These are phyloP conservation scores for Conomelus anceps DNA, from an alignment of 2,888 invertebrate genomes.

Conservation along the genomic window DNA sequence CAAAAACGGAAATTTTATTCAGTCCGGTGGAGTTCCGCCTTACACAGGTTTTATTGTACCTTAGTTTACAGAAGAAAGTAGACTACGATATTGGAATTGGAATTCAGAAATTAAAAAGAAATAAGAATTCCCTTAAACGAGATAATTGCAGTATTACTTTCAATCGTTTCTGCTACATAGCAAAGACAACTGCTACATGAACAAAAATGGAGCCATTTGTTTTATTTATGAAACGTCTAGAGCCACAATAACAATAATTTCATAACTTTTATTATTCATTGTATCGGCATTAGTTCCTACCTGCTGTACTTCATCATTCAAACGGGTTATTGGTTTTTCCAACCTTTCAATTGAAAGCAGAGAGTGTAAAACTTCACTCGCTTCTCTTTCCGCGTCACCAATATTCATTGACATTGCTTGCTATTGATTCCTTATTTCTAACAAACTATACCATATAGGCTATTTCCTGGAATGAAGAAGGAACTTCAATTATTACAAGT, in stretches of 20 bases:
- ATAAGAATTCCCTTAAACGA: too few relatives aligned
- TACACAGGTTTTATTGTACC: too few relatives aligned
- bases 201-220: too few relatives aligned
- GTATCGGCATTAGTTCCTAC: not conserved
- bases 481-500: not conserved
- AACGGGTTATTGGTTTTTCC: constrained; percentile 43
- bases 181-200: too few relatives aligned
- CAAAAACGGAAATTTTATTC: too few relatives aligned
- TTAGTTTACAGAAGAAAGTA: too few relatives aligned
- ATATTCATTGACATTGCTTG: not conserved
- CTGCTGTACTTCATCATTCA: constrained; percentile 16
- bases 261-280: not conserved
- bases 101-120: too few relatives aligned
- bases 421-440: not conserved
- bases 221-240: too few relatives aligned
- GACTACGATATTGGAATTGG: too few relatives aligned
- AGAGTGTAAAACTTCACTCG: constrained; percentile 62
- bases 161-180: too few relatives aligned
- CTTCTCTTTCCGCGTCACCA: constrained; percentile 56
- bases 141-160: too few relatives aligned
- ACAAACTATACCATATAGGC: not conserved
- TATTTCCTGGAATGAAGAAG: not conserved
- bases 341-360: constrained; percentile 59
- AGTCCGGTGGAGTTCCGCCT: too few relatives aligned
- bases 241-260: not conserved